These are phyloP conservation scores for Dendroctonus valens DNA, from an alignment of 1,140 invertebrate genomes.

Conservation along the genomic window DNA sequence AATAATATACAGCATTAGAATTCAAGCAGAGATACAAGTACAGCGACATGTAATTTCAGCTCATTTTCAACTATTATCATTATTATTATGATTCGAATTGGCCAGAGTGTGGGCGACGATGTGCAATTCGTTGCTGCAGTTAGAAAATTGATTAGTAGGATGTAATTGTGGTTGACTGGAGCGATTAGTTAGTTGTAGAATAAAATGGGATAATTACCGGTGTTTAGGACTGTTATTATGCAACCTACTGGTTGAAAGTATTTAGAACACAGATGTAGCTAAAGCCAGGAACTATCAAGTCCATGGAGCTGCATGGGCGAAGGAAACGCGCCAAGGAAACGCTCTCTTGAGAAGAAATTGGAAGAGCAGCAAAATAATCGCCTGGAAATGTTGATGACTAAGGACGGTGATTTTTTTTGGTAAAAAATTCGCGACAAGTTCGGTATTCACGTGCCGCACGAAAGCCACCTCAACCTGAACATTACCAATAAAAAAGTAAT, in stretches of 20 bases:
- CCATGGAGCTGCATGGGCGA: too few relatives aligned
- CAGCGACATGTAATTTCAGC: neutral
- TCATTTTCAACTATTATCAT: neutral
- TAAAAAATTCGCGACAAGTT: neutral
- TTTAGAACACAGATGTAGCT: too few relatives aligned
- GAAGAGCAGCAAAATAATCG: neutral
- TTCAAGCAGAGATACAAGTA: neutral
- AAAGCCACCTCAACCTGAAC: neutral
- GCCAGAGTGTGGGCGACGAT: neutral
- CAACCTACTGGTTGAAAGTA: neutral
- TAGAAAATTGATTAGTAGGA: neutral
- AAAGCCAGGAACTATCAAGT: too few relatives aligned
- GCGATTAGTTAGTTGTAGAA: neutral
- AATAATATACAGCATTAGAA: conserved; percentile 6
- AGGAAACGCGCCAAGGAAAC: neutral
- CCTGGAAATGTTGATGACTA: neutral
- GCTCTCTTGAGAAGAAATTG: neutral
- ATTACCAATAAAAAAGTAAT: neutral
- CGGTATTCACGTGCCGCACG: neutral
- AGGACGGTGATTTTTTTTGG: neutral
- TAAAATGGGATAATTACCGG: neutral
- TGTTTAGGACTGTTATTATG: neutral
- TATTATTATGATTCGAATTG: neutral
- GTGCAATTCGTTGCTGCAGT: neutral
- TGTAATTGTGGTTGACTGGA: neutral